These are phyloP conservation scores for Pseudococcus viburni DNA, from an alignment of 2,888 invertebrate genomes.

Conservation along the genomic window DNA sequence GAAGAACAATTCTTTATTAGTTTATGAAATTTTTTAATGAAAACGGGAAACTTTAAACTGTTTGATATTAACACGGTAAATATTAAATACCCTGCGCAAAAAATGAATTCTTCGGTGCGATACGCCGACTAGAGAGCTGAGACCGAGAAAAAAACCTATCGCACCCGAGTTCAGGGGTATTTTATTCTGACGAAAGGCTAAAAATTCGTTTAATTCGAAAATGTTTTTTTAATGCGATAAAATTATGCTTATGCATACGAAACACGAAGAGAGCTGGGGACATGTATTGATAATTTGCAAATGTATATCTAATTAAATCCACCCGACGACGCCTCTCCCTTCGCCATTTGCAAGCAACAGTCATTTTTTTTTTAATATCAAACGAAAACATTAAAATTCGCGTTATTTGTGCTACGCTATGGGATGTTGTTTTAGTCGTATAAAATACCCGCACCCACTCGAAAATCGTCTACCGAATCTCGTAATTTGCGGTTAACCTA, in stretches of 20 bases:
- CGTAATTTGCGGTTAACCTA: constrained; percentile 9
- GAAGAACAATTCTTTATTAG: constrained; percentile 36
- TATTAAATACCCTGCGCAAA: neutral
- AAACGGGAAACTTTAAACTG: constrained; percentile 28
- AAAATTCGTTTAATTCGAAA: constrained; percentile 36
- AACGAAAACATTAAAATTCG: neutral
- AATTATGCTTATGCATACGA: neutral
- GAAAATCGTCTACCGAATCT: neutral
- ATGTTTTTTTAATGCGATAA: constrained; percentile 17
- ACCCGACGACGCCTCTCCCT: neutral
- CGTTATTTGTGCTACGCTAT: neutral
- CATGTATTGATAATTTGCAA: constrained; percentile 2
- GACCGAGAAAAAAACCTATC: neutral
- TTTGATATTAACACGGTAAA: constrained; percentile 39
- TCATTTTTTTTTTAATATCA: neutral
- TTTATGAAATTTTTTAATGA: constrained; percentile 48
- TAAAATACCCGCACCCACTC: neutral
- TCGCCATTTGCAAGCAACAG: neutral
- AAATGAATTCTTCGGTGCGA: neutral
- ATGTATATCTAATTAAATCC: constrained; percentile 15
- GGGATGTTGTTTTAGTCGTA: neutral
- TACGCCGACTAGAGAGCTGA: neutral
- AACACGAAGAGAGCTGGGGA: neutral
- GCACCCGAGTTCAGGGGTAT: neutral
- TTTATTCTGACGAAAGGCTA: neutral